phyloP scores from a whole-genome alignment of 2,888 invertebrate genomes.

The Hybos culiciformis region DNA sequence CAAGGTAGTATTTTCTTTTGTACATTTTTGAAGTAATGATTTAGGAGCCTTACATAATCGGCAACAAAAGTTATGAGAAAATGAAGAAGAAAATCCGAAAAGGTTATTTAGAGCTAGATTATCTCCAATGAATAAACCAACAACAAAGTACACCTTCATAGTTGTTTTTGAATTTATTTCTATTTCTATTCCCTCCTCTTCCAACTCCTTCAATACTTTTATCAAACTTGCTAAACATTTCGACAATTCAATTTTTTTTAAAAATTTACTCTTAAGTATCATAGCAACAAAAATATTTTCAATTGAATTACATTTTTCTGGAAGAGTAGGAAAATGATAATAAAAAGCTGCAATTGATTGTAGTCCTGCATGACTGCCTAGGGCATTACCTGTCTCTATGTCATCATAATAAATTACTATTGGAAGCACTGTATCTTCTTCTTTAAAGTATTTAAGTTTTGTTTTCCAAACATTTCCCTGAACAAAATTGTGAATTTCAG shows the following conservation, averaged over 20 bases:
- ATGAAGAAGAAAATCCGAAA: constrained; percentile 5
- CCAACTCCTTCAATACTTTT: constrained; percentile 4
- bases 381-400: constrained; percentile 6
- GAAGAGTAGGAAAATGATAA: constrained; percentile 9
- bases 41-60: constrained; percentile 7
- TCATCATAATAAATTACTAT: constrained; percentile 4
- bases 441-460: not conserved
- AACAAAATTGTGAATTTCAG: too few species aligned
- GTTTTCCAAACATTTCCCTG: too few species aligned
- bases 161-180: constrained; percentile 5
- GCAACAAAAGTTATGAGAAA: constrained; percentile 8
- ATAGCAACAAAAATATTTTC: constrained; percentile 7
- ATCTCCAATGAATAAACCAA: constrained; percentile 9
- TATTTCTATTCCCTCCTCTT: constrained; percentile 7
- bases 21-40: constrained; percentile 4
- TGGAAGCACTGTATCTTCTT: constrained; percentile 1
- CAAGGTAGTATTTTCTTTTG: constrained; percentile 5
- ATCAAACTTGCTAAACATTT: constrained; percentile 5
- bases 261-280: constrained; percentile 8
- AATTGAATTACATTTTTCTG: constrained; percentile 7
- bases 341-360: constrained; percentile 11
- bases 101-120: constrained; percentile 9
- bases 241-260: constrained; percentile 7
- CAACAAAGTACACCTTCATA: constrained; percentile 8
- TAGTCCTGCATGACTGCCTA: constrained; percentile 8